phyloP scores from a whole-genome alignment of 2,888 invertebrate species.

The Calliphora vomitoria region DNA sequence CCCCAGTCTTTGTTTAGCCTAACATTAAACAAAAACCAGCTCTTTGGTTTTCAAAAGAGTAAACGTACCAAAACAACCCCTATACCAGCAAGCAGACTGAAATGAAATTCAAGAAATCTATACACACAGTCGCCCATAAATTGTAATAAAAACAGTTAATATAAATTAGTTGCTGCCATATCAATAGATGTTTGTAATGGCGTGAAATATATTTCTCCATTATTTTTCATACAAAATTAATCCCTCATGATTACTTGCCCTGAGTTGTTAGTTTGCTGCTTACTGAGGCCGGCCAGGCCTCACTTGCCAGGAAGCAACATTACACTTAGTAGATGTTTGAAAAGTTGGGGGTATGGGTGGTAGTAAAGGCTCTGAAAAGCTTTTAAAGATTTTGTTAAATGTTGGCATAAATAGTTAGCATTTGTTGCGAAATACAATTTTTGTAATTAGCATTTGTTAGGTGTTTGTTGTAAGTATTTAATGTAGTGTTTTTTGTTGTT shows the following conservation, averaged over 20 bases:
- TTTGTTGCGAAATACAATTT: slow-evolving; percentile 42
- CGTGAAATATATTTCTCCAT: slow-evolving; percentile 66
- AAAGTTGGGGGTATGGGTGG: too few relatives aligned
- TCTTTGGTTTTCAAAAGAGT: neutral
- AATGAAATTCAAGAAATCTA: slow-evolving; percentile 50
- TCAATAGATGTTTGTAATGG: slow-evolving; percentile 70
- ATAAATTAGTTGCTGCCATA: slow-evolving; percentile 73
- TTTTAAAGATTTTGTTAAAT: slow-evolving; percentile 24
- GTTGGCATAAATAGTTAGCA: slow-evolving; percentile 6
- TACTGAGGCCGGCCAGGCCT: neutral
- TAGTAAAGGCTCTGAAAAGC: neutral
- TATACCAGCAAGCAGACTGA: neutral
- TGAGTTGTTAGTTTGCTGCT: slow-evolving; percentile 3
- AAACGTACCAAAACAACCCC: slow-evolving; percentile 43
- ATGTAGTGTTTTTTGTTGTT: neutral
- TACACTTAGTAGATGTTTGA: neutral
- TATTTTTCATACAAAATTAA: slow-evolving; percentile 67
- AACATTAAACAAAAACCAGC: too few relatives aligned
- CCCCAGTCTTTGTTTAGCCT: slow-evolving; percentile 9
- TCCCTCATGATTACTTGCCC: slow-evolving; percentile 65
- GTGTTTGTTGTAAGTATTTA: slow-evolving; percentile 21
- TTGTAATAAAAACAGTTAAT: slow-evolving; percentile 71
- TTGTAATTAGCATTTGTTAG: slow-evolving; percentile 63
- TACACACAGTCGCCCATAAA: slow-evolving; percentile 51
- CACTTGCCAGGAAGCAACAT: neutral